phyloP scores from a whole-genome alignment of 2,888 invertebrate genomes.

The Leptopilina syphax region DNA sequence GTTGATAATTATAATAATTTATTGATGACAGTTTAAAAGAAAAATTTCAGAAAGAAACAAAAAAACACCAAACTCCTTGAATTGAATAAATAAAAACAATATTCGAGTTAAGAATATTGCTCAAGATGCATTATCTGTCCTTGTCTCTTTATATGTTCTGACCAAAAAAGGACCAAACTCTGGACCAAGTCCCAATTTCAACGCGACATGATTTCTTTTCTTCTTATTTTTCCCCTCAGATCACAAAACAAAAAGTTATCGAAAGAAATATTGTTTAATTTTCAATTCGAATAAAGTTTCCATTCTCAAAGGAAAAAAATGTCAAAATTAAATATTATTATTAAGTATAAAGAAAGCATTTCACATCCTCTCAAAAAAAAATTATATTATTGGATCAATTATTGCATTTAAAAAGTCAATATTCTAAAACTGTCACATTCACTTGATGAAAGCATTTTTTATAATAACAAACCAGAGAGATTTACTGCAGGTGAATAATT shows the following conservation, averaged over 20 bases:
- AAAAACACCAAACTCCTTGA: neutral
- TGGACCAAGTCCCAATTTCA: conserved; percentile 26
- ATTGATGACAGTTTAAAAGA: too few species aligned
- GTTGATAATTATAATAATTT: too few species aligned
- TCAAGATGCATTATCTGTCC: conserved; percentile 23
- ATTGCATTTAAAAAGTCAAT: too few species aligned
- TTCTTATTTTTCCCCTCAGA: conserved; percentile 2
- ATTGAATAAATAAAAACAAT: neutral
- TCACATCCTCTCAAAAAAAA: too few species aligned
- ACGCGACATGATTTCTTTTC: conserved; percentile 12
- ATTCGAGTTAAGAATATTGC: conserved; percentile 13
- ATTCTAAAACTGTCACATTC: neutral
- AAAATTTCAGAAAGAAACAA: neutral
- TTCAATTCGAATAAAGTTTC: too few species aligned
- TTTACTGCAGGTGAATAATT: conserved; percentile 2
- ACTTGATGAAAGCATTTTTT: neutral
- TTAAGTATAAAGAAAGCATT: too few species aligned
- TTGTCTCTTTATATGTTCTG: conserved; percentile 24
- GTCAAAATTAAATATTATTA: too few species aligned
- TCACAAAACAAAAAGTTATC: neutral
- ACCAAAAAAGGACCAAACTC: conserved; percentile 36
- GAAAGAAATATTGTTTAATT: too few species aligned
- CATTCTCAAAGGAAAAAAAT: too few species aligned
- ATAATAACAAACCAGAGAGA: neutral
- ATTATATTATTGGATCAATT: too few species aligned